Evolutionary conservation across 2,888 invertebrate species (phyloP), one percentile per base, ranked within the genome.

Genomic region (Synanthedon tipuliformis): DNA sequence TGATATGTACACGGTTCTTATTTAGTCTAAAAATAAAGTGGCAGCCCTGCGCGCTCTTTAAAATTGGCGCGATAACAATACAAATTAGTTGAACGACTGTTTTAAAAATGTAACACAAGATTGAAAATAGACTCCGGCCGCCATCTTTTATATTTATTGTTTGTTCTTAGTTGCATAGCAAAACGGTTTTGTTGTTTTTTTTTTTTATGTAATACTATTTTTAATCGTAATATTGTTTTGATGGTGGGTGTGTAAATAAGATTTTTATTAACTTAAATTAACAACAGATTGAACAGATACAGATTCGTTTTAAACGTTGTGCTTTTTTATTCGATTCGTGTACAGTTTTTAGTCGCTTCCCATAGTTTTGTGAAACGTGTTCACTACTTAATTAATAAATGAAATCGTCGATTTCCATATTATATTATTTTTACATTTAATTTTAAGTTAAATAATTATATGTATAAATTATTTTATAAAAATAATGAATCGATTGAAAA

Each of bases 201-300:
- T 73, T 65, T 69, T 23, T 18, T n/a, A n/a, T n/a, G n/a, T n/a
- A n/a, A 18, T 68, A 67, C 70, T 40, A 66, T 65, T 59, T 65
- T 61, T 65, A 64, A 64, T 4, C 4, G 58, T 62, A 66, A 63
- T 65, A 68, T 49, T 49, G 40, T 34, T 50, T 8, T 65, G 63
- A 63, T 68, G 66, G 68, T 70, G 72, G 68, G 69, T 66, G 68
- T 86, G 86, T 86, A 86, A 74, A 86, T 86, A 86, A 86, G 85
- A 85, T 79, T 83, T 83, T 82, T 82, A 80, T 81, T 81, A 78
- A 79, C 68, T 73, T 73, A 69, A 58, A 70, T 66, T 58, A 23
- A 50, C 48, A 15, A 34, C 41, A 53, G 34, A 34, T 4, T 23
- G 34, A 34, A 34, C 34, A 8, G 1, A 7, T 5, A 23, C 4